Base-by-base conservation (phyloP, 2,888 invertebrate species). In the Axea sp. region DNA sequence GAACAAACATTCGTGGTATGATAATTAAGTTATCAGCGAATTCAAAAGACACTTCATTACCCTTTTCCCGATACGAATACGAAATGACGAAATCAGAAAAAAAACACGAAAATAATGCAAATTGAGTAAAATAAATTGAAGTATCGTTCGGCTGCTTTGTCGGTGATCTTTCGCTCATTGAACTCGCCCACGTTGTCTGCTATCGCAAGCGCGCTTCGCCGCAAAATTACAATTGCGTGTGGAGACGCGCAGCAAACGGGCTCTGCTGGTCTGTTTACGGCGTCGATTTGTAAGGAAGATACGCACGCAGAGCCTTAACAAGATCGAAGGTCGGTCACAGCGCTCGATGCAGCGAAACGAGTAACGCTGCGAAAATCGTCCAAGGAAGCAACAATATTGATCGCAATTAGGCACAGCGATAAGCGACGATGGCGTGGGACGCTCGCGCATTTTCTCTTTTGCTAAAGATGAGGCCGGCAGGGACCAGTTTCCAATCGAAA, bases 141-240 rank as follows among this genome's bases (percentile, higher is more conserved):
- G n/a, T n/a, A n/a, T n/a, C n/a, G 8, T 11, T 30, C 19, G 30
- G 35, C 12, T 24, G 68, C 69, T 69, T 71, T 71, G 71, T 62
- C 62, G 71, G 62, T 24, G 45, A 30, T 60, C 37, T 60, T 31
- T 26, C 45, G 53, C 69, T 43, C 45, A 55, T 47, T 55, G 39
- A 62, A 55, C 39, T 60, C 62, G 71, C 62, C 53, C 62, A 71
- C 71, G 62, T 28, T 28, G 49, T 47, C 43, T 64, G 37, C 31
- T 41, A 41, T 51, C 26, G 41, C 41, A 17, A 49, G 64, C 19
- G 64, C 41, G 43, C 43, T 43, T 53, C 33, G 43, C 37, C 41
- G 51, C 22, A 22, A 65, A 65, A 65, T 65, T 55, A 47, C 45
- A 45, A 55, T 65, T 37, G 55, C 65, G 55, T 55, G 64, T 28